Conservation (phyloP, 2,797 vertebrate genomes). For the Tauraco hartlaubi region DNA sequence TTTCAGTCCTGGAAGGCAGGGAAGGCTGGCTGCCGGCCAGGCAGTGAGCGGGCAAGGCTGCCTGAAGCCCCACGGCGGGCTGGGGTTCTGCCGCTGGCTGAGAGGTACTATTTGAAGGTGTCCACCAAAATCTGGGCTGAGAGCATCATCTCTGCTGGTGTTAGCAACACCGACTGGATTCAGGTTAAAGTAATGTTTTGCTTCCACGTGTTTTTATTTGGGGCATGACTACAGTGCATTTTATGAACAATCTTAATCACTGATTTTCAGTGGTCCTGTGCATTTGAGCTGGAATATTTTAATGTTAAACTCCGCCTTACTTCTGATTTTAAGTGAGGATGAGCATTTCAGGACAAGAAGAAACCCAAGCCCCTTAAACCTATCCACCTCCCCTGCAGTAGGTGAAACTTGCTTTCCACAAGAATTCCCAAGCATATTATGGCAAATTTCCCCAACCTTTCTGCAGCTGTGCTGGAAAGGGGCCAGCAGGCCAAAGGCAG, state of each 20-base stretch:
- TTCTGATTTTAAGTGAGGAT: conserved; percentile 2
- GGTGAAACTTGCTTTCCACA: conserved; percentile 45
- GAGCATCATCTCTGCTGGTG: neutral
- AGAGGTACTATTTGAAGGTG: neutral
- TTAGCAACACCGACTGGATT: neutral
- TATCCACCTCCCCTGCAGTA: neutral
- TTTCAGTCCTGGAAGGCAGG: neutral
- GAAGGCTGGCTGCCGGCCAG: neutral
- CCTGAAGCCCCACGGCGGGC: rapidly evolving
- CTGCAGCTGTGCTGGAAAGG: conserved; percentile 58
- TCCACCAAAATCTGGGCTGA: neutral
- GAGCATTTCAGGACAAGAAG: conserved; percentile 23
- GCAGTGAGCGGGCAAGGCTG: neutral
- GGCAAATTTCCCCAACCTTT: conserved; percentile 39
- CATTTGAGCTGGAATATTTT: neutral
- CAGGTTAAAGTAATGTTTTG: neutral
- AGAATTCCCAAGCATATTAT: conserved; percentile 61
- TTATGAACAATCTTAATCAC: neutral
- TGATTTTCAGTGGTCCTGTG: neutral
- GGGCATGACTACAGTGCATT: neutral
- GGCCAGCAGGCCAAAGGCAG: conserved; percentile 54
- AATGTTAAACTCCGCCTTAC: neutral
- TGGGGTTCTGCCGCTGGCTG: neutral
- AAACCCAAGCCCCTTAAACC: neutral
- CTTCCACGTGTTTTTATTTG: neutral